These are phyloP conservation scores for Cinclus cinclus DNA, from an alignment of 2,113 vertebrate species.

Conservation along the genomic window DNA sequence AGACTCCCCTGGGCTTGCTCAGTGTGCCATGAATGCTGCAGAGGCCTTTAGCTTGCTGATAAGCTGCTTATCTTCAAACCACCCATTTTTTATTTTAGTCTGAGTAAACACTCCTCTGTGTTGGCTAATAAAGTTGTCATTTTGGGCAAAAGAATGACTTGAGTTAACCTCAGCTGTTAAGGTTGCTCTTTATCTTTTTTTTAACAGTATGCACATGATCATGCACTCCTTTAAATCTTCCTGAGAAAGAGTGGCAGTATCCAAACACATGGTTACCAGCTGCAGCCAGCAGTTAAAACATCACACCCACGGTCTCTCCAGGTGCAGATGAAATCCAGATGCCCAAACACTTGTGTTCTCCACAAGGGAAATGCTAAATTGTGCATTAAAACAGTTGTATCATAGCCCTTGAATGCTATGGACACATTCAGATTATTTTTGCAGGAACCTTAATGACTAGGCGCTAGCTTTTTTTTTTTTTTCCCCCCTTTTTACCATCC, in stretches of 20 bases:
- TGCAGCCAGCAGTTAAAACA: background rate
- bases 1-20: background rate
- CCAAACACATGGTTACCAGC: background rate
- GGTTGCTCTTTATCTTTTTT: background rate
- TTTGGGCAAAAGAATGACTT: background rate
- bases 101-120: background rate
- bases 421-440: background rate
- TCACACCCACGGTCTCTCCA: background rate
- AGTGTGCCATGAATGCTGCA: rapidly evolving
- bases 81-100: background rate
- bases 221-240: background rate
- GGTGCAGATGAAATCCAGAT: slow-evolving; percentile 31
- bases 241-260: background rate
- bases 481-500: background rate
- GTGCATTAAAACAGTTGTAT: background rate
- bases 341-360: background rate
- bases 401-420: background rate
- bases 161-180: background rate
- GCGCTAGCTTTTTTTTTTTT: background rate
- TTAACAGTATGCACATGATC: background rate
- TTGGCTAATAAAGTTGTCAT: background rate
- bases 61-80: background rate
- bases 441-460: background rate
- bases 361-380: background rate
- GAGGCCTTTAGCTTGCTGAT: background rate